phyloP scores from a whole-genome alignment of 2,888 invertebrate species.

The Rutpela maculata region DNA sequence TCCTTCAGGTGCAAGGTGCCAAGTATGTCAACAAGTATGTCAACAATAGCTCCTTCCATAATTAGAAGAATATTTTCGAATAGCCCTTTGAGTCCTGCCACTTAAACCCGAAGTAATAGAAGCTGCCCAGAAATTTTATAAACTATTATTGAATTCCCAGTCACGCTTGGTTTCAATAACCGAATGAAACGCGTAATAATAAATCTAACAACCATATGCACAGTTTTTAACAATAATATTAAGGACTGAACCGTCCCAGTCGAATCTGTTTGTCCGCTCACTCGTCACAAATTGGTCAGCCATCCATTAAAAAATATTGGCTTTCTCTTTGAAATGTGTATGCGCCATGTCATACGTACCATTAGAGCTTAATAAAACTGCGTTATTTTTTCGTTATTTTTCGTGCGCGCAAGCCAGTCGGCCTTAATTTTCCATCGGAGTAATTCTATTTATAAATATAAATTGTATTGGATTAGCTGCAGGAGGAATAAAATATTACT shows the following conservation, averaged over 20 bases:
- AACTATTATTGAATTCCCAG: too few relatives aligned
- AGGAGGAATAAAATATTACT: conserved; percentile 19
- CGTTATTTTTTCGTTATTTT: not conserved
- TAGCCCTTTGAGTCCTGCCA: too few relatives aligned
- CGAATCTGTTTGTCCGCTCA: not conserved
- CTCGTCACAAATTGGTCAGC: not conserved
- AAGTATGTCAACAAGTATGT: too few relatives aligned
- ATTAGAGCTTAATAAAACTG: conserved; percentile 2
- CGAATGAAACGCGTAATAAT: too few relatives aligned
- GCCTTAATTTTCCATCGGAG: not conserved
- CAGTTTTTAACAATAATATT: conserved; percentile 1
- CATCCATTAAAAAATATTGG: not conserved
- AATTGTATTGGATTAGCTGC: not conserved
- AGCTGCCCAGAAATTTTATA: too few relatives aligned
- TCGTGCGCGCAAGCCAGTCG: not conserved
- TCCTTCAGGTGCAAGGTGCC: too few relatives aligned
- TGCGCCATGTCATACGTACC: not conserved
- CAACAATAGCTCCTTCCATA: too few relatives aligned
- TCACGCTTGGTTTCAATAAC: too few relatives aligned
- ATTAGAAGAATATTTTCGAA: too few relatives aligned
- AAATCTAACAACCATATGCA: not conserved
- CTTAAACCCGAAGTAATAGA: too few relatives aligned
- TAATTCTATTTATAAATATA: not conserved
- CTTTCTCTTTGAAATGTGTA: not conserved
- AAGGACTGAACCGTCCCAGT: not conserved